Percentiles rank a stretch among this genome's conserved stretches.
Evolutionary conservation across 2,797 vertebrate genomes (phyloP).

Genomic region (Eleutherodactylus coqui): DNA sequence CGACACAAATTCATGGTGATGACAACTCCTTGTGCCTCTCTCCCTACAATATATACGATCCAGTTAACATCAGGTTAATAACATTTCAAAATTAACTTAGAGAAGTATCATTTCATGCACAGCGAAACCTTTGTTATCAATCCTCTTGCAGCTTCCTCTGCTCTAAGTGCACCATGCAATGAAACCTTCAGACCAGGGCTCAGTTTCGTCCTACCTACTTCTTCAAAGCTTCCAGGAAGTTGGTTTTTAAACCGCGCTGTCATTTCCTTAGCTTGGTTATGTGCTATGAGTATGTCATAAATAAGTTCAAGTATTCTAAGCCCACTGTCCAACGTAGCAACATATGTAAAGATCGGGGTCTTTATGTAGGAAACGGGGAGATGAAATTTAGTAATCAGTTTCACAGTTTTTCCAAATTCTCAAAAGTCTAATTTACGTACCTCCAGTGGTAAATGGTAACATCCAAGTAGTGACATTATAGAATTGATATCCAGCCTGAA

Average conservation of each 20-base stretch:
- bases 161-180: slow-evolving; percentile 45
- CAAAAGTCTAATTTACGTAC: not conserved
- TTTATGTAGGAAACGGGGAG: not conserved
- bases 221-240: slow-evolving; percentile 62
- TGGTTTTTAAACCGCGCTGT: slow-evolving; percentile 59
- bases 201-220: slow-evolving; percentile 57
- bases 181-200: slow-evolving; percentile 35
- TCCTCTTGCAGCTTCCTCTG: slow-evolving; percentile 59
- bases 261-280: slow-evolving; percentile 56
- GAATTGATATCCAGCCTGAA: not conserved
- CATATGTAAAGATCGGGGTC: not conserved
- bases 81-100: slow-evolving; percentile 23
- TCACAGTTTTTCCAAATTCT: not conserved
- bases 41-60: slow-evolving; percentile 52
- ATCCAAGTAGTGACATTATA: not conserved
- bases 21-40: not conserved
- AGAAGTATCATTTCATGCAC: slow-evolving; percentile 36
- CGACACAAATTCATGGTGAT: slow-evolving; percentile 41
- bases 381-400: not conserved
- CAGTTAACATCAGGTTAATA: slow-evolving; percentile 42
- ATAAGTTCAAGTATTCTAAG: not conserved
- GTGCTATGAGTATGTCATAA: slow-evolving; percentile 23
- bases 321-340: not conserved
- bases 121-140: slow-evolving; percentile 52
- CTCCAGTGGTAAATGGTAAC: not conserved